phyloP scores from a whole-genome alignment of 2,113 vertebrate genomes.

The Polypterus senegalus region DNA sequence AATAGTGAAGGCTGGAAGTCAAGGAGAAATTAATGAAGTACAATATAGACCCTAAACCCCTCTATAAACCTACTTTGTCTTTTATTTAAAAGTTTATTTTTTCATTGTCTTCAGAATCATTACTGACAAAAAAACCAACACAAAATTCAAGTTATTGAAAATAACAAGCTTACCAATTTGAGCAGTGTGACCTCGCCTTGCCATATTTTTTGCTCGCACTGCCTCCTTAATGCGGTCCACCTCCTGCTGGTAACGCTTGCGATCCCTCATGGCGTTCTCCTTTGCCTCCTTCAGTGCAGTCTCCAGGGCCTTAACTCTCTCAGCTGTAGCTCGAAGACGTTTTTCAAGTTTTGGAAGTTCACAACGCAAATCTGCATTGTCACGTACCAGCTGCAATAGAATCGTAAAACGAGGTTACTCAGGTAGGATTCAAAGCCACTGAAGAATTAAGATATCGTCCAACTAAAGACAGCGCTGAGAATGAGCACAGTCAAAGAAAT shows the following conservation, averaged over 20 bases:
- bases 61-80: too few species aligned
- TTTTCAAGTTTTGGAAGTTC: conserved; percentile 91
- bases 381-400: conserved; percentile 61
- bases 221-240: conserved; percentile 92
- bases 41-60: too few species aligned
- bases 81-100: too few species aligned
- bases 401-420: too few species aligned
- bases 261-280: conserved; percentile 79
- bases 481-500: too few species aligned
- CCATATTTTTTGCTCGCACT: conserved; percentile 82
- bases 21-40: too few species aligned
- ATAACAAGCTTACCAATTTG: conserved; percentile 64
- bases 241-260: conserved; percentile 87
- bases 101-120: too few species aligned
- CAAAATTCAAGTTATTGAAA: too few species aligned
- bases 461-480: too few species aligned
- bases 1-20: too few species aligned
- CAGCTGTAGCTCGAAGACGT: conserved; percentile 73
- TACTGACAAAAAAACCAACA: neutral
- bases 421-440: too few species aligned
- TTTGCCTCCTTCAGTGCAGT: conserved; percentile 81
- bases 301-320: conserved; percentile 83
- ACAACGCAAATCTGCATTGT: conserved; percentile 89
- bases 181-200: conserved; percentile 67
- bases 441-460: too few species aligned